Evolutionary conservation across 23 tunicate species (phyloP), one percentile per base, ranked within the genome.

Genomic region (Halocynthia aurantium): DNA sequence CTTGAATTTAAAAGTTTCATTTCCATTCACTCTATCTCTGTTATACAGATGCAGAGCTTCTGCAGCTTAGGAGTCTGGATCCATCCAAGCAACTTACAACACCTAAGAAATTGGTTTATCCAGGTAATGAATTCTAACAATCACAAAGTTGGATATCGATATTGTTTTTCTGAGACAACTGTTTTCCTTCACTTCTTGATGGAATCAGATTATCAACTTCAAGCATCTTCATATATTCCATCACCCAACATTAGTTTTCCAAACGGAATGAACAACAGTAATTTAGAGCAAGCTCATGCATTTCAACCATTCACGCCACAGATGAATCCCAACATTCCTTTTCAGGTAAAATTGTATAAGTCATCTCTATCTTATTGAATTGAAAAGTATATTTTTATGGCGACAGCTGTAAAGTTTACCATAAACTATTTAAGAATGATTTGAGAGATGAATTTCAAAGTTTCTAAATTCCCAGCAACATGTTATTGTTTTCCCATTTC

Each of bases 71-170:
- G 7, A 19, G 84, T 6, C 53, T 92, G 73, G 98, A 92, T 61
- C 98, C 98, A 6, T 67, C 85, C 8, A 86, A 86, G 75, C 98
- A 92, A 56, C 93, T 87, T 53, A 92, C 90, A 9, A 92, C 98
- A 52, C 98, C 98, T 21, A 64, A 80, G 58, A 92, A 92, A 67
- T 51, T 86, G 73, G 61, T 81, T 11, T 76, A 67, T 62, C 76
- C 68, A 62, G 92, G 92, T 86, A 76, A n/a, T 67, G 15, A 13
- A 67, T 67, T n/a, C 72, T 13, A 58, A 58, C 17, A n/a, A n/a
- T n/a, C n/a, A 60, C 72, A 10, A 0, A 10, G 22, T 65, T 65
- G 2, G 4, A 58, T 13, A 15, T 15, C 4, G 15, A 58, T 58
- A n/a, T n/a, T n/a, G 17, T 58, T 58, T 13, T 58, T 13, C 63